Percentiles rank a stretch among this genome's conserved stretches.
These are phyloP conservation scores for Notothenia coriiceps DNA, from an alignment of 2,113 vertebrate species.

Conservation along the genomic window DNA sequence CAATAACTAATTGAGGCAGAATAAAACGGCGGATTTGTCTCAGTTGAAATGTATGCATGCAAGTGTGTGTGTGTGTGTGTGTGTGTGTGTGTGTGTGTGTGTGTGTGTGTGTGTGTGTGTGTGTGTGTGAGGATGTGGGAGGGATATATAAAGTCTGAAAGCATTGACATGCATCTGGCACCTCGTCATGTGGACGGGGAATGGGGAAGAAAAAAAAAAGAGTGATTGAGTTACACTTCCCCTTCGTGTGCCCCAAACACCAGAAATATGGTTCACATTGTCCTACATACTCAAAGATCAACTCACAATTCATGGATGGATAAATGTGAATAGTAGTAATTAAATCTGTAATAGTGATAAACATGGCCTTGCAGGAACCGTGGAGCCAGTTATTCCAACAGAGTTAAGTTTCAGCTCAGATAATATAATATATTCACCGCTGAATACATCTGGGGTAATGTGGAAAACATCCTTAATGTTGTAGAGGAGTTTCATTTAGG, in stretches of 20 bases:
- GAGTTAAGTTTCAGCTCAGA: conserved; percentile 72
- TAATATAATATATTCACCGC: conserved; percentile 52
- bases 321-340: conserved; percentile 80
- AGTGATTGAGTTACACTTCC: conserved; percentile 83
- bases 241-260: conserved; percentile 72
- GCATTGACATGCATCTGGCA: conserved; percentile 82
- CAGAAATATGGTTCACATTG: conserved; percentile 82
- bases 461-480: conserved; percentile 68
- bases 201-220: conserved; percentile 41
- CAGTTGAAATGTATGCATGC: not conserved
- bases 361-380: conserved; percentile 74
- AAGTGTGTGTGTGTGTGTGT: not conserved
- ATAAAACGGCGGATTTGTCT: not conserved
- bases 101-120: conserved; percentile 20
- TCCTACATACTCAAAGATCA: conserved; percentile 80
- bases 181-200: conserved; percentile 74
- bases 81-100: no score
- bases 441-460: conserved; percentile 60
- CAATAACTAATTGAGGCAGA: not conserved
- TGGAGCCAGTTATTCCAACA: conserved; percentile 58
- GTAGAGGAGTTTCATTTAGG: conserved; percentile 60
- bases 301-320: conserved; percentile 80
- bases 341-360: conserved; percentile 81
- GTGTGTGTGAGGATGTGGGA: conserved; percentile 58
- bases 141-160: conserved; percentile 74